Percentiles rank a stretch among this genome's conserved stretches.
Conservation (phyloP, 2,797 vertebrate species). For the Xenopus petersii region DNA sequence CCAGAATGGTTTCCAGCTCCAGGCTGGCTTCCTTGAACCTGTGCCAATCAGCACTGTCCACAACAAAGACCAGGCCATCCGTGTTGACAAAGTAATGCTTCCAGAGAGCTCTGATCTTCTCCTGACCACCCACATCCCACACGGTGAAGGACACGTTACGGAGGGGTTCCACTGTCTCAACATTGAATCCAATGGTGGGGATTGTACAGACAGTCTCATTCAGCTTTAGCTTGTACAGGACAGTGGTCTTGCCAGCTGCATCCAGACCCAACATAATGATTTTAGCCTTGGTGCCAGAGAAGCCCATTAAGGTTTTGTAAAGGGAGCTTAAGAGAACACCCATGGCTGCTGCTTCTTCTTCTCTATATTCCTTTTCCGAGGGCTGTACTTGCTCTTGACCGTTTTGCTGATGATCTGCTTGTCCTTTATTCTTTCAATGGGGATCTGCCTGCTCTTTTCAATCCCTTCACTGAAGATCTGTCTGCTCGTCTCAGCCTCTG, state of each 20-base stretch:
- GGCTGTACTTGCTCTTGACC: not conserved
- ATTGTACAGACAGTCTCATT: constrained; percentile 43
- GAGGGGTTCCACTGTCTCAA: constrained; percentile 78
- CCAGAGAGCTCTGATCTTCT: constrained; percentile 76
- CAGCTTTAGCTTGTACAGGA: constrained; percentile 50
- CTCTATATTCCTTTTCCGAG: not conserved
- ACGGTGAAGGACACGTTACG: constrained; percentile 78
- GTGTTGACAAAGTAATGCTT: constrained; percentile 75
- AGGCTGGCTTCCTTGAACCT: constrained; percentile 39
- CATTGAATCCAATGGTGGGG: constrained; percentile 67
- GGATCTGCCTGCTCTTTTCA: not conserved
- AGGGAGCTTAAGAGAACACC: constrained; percentile 33
- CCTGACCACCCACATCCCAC: constrained; percentile 80
- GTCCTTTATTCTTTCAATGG: not conserved
- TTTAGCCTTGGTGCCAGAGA: constrained; percentile 32
- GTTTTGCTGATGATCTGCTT: not conserved
- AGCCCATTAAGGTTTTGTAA: constrained; percentile 17
- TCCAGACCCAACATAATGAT: constrained; percentile 51
- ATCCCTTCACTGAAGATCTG: too few species aligned
- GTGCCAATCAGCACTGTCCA: constrained; percentile 46
- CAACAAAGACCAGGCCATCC: constrained; percentile 60
- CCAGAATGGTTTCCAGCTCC: constrained; percentile 33
- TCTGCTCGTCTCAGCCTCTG: not conserved
- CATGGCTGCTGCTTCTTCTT: constrained; percentile 13
- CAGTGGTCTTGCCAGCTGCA: constrained; percentile 50